These are phyloP conservation scores for Brachionus koreanus DNA, from an alignment of 1,140 invertebrate species.

Conservation along the genomic window DNA sequence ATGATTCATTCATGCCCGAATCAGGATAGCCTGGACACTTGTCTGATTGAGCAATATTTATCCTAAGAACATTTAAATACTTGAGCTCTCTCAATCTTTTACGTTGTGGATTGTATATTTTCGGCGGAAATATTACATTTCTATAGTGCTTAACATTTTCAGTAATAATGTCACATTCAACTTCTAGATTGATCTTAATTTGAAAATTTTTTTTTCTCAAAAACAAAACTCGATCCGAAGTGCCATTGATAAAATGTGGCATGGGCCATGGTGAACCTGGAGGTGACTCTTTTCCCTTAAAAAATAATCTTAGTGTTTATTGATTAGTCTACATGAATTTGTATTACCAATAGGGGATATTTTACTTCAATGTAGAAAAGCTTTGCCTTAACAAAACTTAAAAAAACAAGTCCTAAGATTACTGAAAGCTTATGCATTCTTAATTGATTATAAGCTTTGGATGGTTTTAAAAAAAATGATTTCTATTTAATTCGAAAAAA, in stretches of 20 bases:
- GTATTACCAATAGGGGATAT: conserved; percentile 40
- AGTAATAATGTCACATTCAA: conserved; percentile 19
- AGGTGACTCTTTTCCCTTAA: conserved; percentile 30
- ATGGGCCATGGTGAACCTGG: conserved; percentile 44
- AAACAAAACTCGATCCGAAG: not conserved
- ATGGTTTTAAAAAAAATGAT: not conserved
- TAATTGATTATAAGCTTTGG: not conserved
- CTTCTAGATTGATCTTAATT: conserved; percentile 17
- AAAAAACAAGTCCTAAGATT: not conserved
- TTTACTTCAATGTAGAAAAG: conserved; percentile 42
- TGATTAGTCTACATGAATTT: not conserved
- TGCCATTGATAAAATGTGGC: conserved; percentile 34
- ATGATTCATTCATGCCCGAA: conserved; percentile 40
- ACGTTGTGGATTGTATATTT: not conserved
- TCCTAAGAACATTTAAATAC: not conserved
- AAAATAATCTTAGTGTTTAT: not conserved
- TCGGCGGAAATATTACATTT: conserved; percentile 38
- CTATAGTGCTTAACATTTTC: conserved; percentile 32
- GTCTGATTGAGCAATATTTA: not conserved
- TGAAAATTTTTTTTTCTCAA: conserved; percentile 40
- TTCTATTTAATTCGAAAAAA: not conserved
- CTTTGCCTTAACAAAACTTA: not conserved
- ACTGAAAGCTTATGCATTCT: not conserved
- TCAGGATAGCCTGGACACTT: conserved; percentile 31
- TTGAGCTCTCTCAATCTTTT: not conserved